Conservation (phyloP, 2,888 invertebrate genomes). For the Cartodere bifasciata region DNA sequence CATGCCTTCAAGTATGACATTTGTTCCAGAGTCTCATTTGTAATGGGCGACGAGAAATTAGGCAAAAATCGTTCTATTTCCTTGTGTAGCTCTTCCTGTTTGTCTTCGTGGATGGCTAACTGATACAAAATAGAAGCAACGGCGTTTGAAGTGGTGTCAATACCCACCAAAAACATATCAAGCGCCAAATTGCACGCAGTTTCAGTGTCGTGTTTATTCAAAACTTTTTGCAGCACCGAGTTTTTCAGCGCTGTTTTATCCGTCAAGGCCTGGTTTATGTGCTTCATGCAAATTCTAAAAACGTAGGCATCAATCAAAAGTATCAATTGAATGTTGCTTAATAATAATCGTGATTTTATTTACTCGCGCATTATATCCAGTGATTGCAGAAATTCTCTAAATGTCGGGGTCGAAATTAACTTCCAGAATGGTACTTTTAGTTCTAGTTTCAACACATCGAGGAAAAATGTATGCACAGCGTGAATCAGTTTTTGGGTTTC, state of each 20-base stretch:
- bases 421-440: conserved; percentile 56
- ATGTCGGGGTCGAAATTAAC: conserved; percentile 48
- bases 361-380: conserved; percentile 58
- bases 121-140: conserved; percentile 63
- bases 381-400: conserved; percentile 48
- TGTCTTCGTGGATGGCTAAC: conserved; percentile 49
- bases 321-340: no score
- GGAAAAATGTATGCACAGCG: conserved; percentile 53
- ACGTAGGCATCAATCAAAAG: no score
- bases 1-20: conserved; percentile 60
- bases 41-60: conserved; percentile 36
- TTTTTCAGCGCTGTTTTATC: conserved; percentile 28
- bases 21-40: conserved; percentile 44
- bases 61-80: conserved; percentile 43
- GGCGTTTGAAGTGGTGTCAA: conserved; percentile 69
- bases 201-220: conserved; percentile 45
- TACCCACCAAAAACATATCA: conserved; percentile 67
- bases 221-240: conserved; percentile 53
- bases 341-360: conserved; percentile 15
- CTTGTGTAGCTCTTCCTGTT: conserved; percentile 48
- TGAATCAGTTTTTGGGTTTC: conserved; percentile 52
- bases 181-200: conserved; percentile 58
- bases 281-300: conserved; percentile 49
- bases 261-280: conserved; percentile 45
- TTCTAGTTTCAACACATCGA: conserved; percentile 51